phyloP scores from a whole-genome alignment of 2,797 vertebrate genomes.

The Staurois parvus region DNA sequence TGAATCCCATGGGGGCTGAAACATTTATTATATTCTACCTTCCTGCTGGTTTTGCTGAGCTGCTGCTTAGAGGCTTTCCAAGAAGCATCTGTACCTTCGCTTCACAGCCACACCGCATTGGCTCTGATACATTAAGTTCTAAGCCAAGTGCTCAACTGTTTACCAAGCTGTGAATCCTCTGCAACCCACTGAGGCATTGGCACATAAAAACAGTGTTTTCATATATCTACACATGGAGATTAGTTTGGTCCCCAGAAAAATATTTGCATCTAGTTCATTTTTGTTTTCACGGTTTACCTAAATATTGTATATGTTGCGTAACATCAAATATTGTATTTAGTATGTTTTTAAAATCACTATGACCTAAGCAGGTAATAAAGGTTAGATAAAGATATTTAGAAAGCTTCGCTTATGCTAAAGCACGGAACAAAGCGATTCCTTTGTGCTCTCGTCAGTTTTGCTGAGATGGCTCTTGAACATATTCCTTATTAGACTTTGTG shows the following conservation, averaged over 20 bases:
- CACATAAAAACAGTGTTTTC: conserved; percentile 21
- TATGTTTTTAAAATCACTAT: too few relatives aligned
- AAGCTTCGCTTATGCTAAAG: too few relatives aligned
- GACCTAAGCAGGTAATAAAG: too few relatives aligned
- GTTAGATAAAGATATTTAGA: too few relatives aligned
- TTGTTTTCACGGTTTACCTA: not conserved
- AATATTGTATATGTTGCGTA: not conserved
- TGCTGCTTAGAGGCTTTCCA: conserved; percentile 7
- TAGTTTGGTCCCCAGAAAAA: not conserved
- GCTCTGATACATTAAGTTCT: conserved; percentile 19
- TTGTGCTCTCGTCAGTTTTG: too few relatives aligned
- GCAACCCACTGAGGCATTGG: conserved; percentile 32
- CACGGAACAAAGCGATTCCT: too few relatives aligned
- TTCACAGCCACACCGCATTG: conserved; percentile 4
- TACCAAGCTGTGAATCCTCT: conserved; percentile 23
- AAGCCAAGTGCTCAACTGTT: conserved; percentile 38
- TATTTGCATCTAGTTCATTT: conserved; percentile 20
- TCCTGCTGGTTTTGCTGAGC: conserved; percentile 24
- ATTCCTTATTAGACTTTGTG: too few relatives aligned
- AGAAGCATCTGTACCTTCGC: not conserved
- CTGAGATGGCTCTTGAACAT: too few relatives aligned
- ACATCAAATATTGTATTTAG: too few relatives aligned
- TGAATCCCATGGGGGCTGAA: conserved; percentile 19
- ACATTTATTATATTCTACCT: conserved; percentile 16
- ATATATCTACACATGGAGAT: conserved; percentile 23